A percentile compares a stretch with the other conserved stretches of the same genome.
Conservation (phyloP, 2,888 invertebrate genomes). For the Epirrhoe tristata region DNA sequence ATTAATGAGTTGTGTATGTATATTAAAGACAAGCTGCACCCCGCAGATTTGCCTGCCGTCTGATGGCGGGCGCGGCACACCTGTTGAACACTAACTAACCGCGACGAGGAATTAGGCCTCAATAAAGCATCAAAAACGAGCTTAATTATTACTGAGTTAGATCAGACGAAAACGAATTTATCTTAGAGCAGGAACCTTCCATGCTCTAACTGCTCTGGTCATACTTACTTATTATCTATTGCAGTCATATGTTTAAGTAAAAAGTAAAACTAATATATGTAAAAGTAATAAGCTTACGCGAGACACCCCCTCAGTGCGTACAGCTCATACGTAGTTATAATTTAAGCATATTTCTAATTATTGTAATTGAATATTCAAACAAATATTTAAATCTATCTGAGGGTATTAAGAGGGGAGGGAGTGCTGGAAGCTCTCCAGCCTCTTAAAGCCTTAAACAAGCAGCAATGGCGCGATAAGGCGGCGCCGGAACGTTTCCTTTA, state of each 20-base stretch:
- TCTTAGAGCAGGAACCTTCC: too few species aligned
- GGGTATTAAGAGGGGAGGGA: neutral
- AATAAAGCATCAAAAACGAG: neutral
- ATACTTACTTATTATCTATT: too few species aligned
- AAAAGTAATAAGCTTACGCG: too few species aligned
- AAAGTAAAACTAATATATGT: too few species aligned
- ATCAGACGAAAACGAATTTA: neutral
- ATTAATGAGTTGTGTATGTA: too few species aligned
- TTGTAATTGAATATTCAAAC: too few species aligned
- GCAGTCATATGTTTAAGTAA: too few species aligned
- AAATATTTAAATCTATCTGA: slow-evolving; percentile 4
- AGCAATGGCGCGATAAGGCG: neutral
- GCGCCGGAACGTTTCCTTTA: neutral
- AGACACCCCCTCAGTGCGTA: too few species aligned
- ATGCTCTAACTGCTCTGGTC: too few species aligned
- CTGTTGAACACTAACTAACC: slow-evolving; percentile 1
- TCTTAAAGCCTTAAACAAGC: slow-evolving; percentile 21
- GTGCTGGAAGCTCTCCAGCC: slow-evolving; percentile 22
- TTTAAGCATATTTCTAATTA: too few species aligned
- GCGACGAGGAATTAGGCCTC: neutral
- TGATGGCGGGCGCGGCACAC: neutral
- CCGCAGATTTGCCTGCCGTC: neutral
- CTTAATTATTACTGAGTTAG: neutral
- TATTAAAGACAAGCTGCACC: too few species aligned
- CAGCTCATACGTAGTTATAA: too few species aligned